A percentile compares a stretch with the other conserved stretches of the same genome.
Conservation (phyloP, 64 coral and sea anemone species). For the Platygyra sinensis region DNA sequence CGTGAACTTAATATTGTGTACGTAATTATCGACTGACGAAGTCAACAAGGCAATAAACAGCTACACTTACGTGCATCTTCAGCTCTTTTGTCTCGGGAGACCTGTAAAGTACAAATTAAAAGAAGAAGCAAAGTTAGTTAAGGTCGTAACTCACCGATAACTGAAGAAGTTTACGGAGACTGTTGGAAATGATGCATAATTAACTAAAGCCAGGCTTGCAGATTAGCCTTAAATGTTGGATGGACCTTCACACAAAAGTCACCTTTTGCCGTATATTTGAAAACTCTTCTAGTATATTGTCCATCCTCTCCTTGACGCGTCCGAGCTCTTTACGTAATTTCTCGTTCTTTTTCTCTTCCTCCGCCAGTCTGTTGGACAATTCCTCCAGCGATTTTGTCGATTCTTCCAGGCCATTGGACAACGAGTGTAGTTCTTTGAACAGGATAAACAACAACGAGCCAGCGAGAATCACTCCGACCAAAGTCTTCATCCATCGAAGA, state of each 20-base stretch:
- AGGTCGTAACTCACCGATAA: neutral
- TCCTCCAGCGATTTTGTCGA: neutral
- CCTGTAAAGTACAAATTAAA: neutral
- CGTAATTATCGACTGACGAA: neutral
- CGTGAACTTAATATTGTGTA: neutral
- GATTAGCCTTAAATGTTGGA: no score
- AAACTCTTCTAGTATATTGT: neutral
- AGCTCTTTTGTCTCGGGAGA: neutral
- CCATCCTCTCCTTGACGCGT: neutral
- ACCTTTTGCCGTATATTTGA: neutral
- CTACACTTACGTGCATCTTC: neutral
- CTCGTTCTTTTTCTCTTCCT: conserved; percentile 8
- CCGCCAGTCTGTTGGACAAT: neutral
- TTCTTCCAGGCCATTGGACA: conserved; percentile 15
- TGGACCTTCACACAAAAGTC: neutral
- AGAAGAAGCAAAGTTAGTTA: neutral
- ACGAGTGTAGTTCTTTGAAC: neutral
- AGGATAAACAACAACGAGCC: neutral
- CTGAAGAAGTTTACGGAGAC: neutral
- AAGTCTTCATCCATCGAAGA: neutral
- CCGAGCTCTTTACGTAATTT: conserved; percentile 10
- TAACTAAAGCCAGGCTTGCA: neutral
- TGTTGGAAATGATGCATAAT: neutral
- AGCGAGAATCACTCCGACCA: neutral
- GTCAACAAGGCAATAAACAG: neutral